Percentiles rank a stretch among this genome's conserved stretches.
Conservation (phyloP, 2,797 vertebrate species). For the Cryptoblepharus egeriae region DNA sequence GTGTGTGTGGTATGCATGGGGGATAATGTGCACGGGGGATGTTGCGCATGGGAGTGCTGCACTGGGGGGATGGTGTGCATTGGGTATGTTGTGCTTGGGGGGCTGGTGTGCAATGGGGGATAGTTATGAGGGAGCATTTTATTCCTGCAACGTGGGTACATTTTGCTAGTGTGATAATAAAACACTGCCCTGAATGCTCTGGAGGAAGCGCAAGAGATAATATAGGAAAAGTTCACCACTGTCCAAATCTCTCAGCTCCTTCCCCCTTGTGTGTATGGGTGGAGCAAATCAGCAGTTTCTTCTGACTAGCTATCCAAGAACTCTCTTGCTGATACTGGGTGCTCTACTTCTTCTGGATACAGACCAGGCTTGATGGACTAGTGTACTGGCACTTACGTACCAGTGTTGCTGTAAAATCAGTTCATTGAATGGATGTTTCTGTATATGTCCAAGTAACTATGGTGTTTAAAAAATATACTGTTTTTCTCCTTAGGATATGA, state of each 20-base stretch:
- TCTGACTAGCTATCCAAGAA: neutral
- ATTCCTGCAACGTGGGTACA: too few relatives aligned
- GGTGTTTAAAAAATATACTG: too few relatives aligned
- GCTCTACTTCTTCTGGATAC: neutral
- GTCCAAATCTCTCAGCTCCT: too few relatives aligned
- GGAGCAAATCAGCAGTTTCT: neutral
- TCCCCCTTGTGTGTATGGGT: neutral
- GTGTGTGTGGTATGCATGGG: too few relatives aligned
- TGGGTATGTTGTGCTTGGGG: too few relatives aligned
- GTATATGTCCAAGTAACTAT: neutral
- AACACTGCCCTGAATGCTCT: neutral
- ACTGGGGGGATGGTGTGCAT: too few relatives aligned
- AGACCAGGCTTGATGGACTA: neutral
- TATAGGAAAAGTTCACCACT: neutral
- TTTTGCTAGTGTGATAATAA: neutral
- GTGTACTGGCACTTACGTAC: too few relatives aligned
- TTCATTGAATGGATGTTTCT: neutral
- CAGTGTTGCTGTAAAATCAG: neutral
- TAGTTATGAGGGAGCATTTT: too few relatives aligned
- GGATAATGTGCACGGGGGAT: too few relatives aligned
- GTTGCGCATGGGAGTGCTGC: too few relatives aligned
- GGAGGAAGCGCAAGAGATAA: neutral
- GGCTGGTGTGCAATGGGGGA: too few relatives aligned
- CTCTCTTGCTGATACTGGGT: neutral
- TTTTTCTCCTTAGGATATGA: constrained; percentile 84